A percentile compares a stretch with the other conserved stretches of the same genome.
phyloP scores from a whole-genome alignment of 2,888 invertebrate species.

The Ophioninae sp. region DNA sequence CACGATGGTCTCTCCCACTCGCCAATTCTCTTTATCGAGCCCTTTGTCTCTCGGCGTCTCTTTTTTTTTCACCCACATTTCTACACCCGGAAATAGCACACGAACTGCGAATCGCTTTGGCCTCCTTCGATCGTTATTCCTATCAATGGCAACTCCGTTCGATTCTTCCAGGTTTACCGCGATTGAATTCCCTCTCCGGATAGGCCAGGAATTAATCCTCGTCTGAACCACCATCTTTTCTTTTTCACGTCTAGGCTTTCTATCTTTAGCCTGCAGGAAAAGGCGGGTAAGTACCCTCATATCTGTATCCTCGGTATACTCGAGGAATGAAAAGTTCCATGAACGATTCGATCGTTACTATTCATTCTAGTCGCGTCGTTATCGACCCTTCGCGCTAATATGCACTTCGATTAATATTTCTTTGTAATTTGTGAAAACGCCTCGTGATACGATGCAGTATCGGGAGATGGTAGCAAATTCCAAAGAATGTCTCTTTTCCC shows the following conservation, averaged over 20 bases:
- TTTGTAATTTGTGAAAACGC: background rate
- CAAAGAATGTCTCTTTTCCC: background rate
- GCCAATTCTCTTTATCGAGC: conserved; percentile 18
- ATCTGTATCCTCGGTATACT: background rate
- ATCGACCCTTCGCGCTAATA: background rate
- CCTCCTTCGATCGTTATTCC: conserved; percentile 42
- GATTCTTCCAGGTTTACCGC: conserved; percentile 50
- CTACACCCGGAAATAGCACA: conserved; percentile 33
- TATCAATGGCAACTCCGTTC: conserved; percentile 41
- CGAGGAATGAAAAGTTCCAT: conserved; percentile 12
- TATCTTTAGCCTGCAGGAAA: background rate
- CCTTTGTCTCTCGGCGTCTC: conserved; percentile 4
- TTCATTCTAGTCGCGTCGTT: conserved; percentile 3
- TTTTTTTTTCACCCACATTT: conserved; percentile 8
- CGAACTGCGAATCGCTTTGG: conserved; percentile 15
- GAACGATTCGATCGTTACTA: conserved; percentile 12
- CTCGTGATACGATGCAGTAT: background rate
- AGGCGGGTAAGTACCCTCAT: background rate
- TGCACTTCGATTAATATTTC: background rate
- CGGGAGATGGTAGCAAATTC: background rate
- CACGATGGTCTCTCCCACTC: conserved; percentile 5
- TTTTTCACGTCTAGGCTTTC: background rate
- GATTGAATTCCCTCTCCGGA: conserved; percentile 50
- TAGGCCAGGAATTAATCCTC: conserved; percentile 45
- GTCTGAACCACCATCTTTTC: conserved; percentile 15